Evolutionary conservation across 2,888 invertebrate genomes (phyloP), one percentile per base, ranked within the genome.

Genomic region (Lutraria lutraria): DNA sequence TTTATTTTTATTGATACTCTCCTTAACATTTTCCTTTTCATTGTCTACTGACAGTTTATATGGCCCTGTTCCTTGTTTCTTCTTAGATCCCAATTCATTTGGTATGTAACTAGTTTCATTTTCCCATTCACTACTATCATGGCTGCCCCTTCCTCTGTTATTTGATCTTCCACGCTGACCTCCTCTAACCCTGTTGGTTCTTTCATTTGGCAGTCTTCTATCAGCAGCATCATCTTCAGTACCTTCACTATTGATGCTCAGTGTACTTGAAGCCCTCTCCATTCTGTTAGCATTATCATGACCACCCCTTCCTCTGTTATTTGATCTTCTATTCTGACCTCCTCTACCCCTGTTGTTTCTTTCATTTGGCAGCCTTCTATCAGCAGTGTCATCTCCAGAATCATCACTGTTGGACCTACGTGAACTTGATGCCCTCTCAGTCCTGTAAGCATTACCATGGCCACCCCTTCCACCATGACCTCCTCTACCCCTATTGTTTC

Each of bases 241-340:
- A n/a, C 60, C 60, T 12, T 60, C 63, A 63, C 63, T 83, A 31
- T 63, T 31, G 12, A 83, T n/a, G 31, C 83, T 83, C 63, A 34
- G 60, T n/a, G 19, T 10, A 21, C 83, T 83, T 63, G 31, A 19
- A 34, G 60, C 60, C 21, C 83, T 25, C 29, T 68, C 25, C 84
- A 84, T 84, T 25, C 43, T 43, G 29, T 72, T 52, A 0, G 16
- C 21, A 43, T 72, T 31, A 29, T 72, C 72, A 43, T n/a, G 34
- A 21, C 34, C 29, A 56, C 25, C 16, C 19, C 81, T 43, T 34
- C 43, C 79, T 34, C 31, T 19, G 16, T 19, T 72, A n/a, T n/a
- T n/a, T n/a, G n/a, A n/a, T n/a, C n/a, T n/a, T n/a, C n/a, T n/a
- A n/a, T n/a, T n/a, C n/a, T n/a, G n/a, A n/a, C n/a, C n/a, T n/a